Base-by-base conservation (phyloP, 2,888 invertebrate species). In the Drosophila peninsularis region DNA sequence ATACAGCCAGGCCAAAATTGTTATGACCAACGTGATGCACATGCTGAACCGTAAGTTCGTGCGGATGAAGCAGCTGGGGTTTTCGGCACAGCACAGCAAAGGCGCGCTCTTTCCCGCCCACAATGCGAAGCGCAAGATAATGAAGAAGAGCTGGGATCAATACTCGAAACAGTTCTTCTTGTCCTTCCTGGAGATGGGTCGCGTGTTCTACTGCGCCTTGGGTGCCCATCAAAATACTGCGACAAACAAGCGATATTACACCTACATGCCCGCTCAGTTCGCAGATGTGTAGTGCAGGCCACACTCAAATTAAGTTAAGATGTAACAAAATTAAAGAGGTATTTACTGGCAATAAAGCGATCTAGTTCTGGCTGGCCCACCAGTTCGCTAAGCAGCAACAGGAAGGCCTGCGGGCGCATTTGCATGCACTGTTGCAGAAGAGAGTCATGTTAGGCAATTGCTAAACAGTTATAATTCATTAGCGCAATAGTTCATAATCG, bases 211-310 rank as follows among this genome's bases (percentile, higher is more conserved):
- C 79, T 65, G 75, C 30, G 80, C 88, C 3, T 83, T 91, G 81
- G 74, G 82, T 7, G 80, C 85, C 0, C 81, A 85, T 62, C 78
- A 6, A 62, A 75, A 13, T 3, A 30, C 4, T 0, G 7, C 21
- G 13, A 11, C 78, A 78, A 2, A 63, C 82, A 5, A 78, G 53
- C 82, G 74, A 4, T 92, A 89, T 45, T 91, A 82, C 65, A 81
- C 92, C 7, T 92, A 92, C 68, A 77, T 91, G 79, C 92, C 92
- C 9, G 70, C 90, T 9, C 71, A 76, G 6, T 56, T 50, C 13
- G 32, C 45, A 5, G 68, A 82, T 30, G 14, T 60, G 4, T 27
- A 62, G 5, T 10, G 39, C 27, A 17, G 11, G 10, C 42, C 21
- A 17, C 2, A 17, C 39, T 17, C 11, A 11, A 36, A 44, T 36